These are phyloP conservation scores for Psophia crepitans DNA, from an alignment of 2,113 vertebrate genomes.

Conservation along the genomic window DNA sequence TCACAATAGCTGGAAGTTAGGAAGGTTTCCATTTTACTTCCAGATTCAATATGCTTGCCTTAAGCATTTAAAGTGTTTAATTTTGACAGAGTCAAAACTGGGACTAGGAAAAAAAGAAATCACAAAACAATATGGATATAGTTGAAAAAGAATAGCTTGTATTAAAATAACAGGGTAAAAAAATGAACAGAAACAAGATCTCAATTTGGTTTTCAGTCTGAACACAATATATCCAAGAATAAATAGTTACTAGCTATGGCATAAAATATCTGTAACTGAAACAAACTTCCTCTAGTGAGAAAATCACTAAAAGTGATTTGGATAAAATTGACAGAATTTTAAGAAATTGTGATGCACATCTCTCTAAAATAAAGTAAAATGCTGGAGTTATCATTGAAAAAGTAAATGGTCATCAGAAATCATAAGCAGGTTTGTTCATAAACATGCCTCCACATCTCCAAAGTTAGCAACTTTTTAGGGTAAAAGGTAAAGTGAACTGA, in stretches of 20 bases:
- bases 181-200: neutral
- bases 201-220: neutral
- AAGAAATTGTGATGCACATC: neutral
- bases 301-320: neutral
- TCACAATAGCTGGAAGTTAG: neutral
- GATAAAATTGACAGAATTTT: neutral
- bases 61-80: neutral
- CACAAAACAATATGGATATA: neutral
- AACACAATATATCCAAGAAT: neutral
- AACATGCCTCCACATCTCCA: neutral
- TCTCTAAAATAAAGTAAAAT: neutral
- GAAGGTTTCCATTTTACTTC: neutral
- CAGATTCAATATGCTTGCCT: neutral
- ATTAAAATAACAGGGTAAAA: neutral
- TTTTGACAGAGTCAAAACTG: neutral
- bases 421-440: neutral
- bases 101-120: neutral
- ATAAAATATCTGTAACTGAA: neutral
- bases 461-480: neutral
- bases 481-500: neutral
- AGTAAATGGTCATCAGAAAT: neutral
- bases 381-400: neutral
- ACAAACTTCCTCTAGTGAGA: neutral
- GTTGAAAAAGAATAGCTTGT: neutral
- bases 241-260: neutral